Conservation (phyloP, 1,140 invertebrate genomes). For the Drosophila novamexicana region DNA sequence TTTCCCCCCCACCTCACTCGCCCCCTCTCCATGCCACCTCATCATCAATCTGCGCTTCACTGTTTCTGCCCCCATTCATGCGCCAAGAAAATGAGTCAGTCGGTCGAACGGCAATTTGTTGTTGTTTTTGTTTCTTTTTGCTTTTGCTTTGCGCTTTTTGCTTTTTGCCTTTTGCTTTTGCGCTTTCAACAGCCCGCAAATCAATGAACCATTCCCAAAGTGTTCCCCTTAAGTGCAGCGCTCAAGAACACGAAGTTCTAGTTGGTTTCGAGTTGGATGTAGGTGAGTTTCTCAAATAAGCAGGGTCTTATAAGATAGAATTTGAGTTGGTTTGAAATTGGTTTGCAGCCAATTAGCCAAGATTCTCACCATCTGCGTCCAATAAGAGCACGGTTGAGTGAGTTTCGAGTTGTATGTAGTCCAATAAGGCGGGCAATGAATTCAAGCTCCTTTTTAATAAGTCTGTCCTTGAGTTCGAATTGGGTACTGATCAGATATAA, state of each 20-base stretch:
- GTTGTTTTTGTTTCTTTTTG: constrained; percentile 30
- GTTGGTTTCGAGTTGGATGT: constrained; percentile 15
- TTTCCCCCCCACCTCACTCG: neutral
- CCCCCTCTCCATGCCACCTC: neutral
- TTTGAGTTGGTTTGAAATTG: neutral
- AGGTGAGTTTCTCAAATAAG: neutral
- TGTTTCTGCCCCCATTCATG: constrained; percentile 49
- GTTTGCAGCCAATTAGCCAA: too few species aligned
- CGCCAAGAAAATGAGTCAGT: constrained; percentile 70
- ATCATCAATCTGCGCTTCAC: constrained; percentile 10
- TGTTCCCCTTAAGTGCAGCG: constrained; percentile 33
- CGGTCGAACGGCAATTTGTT: constrained; percentile 54
- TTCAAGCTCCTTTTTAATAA: too few species aligned
- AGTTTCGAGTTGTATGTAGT: too few species aligned
- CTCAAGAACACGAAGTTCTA: constrained; percentile 20
- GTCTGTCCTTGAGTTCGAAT: too few species aligned
- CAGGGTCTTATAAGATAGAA: neutral
- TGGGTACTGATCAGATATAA: too few species aligned
- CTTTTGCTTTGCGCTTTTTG: constrained; percentile 27
- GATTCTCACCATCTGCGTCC: too few species aligned
- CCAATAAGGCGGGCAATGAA: too few species aligned
- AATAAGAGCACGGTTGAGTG: too few species aligned
- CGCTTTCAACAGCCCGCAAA: constrained; percentile 48
- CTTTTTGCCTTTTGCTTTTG: constrained; percentile 1
- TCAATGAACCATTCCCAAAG: constrained; percentile 68